Conservation (phyloP, 2,888 invertebrate genomes). For the Rosalia funebris region DNA sequence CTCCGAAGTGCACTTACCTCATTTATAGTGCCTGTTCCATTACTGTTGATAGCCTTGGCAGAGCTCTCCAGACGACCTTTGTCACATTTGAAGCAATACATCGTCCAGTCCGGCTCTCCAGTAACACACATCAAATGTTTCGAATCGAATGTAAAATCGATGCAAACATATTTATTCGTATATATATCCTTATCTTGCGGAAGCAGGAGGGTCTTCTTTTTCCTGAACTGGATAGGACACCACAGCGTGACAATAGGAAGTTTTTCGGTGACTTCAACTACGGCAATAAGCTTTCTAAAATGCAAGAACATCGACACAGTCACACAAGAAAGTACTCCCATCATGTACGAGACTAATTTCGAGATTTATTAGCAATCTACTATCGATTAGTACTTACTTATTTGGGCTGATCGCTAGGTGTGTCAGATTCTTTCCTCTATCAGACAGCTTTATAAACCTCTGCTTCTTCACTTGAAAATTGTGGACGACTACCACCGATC, state of each 20-base stretch:
- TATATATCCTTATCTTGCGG: constrained; percentile 61
- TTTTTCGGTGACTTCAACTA: constrained; percentile 67
- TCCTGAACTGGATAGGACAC: constrained; percentile 75
- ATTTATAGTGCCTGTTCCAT: constrained; percentile 73
- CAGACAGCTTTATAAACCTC: constrained; percentile 75
- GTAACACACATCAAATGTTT: constrained; percentile 83
- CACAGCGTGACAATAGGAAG: constrained; percentile 75
- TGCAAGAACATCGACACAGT: no score
- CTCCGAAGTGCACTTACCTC: no score
- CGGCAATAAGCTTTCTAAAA: constrained; percentile 73
- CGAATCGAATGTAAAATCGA: constrained; percentile 85
- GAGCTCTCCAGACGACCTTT: constrained; percentile 82
- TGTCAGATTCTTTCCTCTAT: constrained; percentile 73
- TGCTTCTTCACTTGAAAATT: constrained; percentile 78
- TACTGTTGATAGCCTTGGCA: constrained; percentile 76
- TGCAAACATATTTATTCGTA: constrained; percentile 72
- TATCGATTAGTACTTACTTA: no score
- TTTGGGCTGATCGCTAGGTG: constrained; percentile 74
- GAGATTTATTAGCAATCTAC: no score
- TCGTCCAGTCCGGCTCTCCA: constrained; percentile 83
- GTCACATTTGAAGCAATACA: constrained; percentile 85
- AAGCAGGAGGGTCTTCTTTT: constrained; percentile 72
- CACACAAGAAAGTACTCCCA: no score
- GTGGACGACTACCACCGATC: constrained; percentile 79
- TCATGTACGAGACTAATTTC: constrained; percentile 17